Evolutionary conservation across 2,113 vertebrate genomes (phyloP).

Genomic region (Carassius gibelio): DNA sequence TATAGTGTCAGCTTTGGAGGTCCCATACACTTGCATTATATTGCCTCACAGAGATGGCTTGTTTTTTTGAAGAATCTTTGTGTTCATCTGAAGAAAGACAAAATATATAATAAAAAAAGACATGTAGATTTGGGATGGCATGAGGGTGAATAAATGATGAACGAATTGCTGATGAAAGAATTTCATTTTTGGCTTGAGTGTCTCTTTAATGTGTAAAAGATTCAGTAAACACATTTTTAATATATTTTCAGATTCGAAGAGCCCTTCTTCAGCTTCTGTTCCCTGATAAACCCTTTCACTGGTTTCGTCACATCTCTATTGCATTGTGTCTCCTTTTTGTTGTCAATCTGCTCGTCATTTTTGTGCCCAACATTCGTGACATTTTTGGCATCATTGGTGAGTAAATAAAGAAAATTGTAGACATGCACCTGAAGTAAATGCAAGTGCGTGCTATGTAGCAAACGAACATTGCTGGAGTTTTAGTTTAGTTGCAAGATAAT

Average conservation of each 20-base stretch:
- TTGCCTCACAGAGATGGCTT: not conserved
- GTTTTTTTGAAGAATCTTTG: not conserved
- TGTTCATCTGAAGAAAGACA: not conserved
- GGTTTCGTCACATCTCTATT: constrained; percentile 77
- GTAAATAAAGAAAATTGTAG: constrained; percentile 9
- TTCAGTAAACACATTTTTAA: not conserved
- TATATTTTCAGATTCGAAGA: constrained; percentile 74
- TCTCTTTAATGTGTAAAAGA: not conserved
- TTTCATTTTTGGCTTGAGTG: not conserved
- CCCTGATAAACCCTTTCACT: constrained; percentile 81
- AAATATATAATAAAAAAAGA: no score
- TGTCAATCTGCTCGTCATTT: constrained; percentile 84
- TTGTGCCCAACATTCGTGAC: constrained; percentile 82
- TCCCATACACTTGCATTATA: not conserved
- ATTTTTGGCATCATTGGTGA: constrained; percentile 85
- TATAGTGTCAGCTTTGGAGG: not conserved
- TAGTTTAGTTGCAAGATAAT: not conserved
- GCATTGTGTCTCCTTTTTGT: constrained; percentile 76
- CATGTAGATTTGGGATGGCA: not conserved
- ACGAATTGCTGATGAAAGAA: not conserved
- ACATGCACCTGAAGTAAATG: not conserved
- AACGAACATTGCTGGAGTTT: not conserved
- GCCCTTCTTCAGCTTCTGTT: constrained; percentile 84
- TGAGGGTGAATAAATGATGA: not conserved
- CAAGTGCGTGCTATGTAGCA: not conserved